phyloP scores from a whole-genome alignment of 2,888 invertebrate species.

The Rhamnusium bicolor region DNA sequence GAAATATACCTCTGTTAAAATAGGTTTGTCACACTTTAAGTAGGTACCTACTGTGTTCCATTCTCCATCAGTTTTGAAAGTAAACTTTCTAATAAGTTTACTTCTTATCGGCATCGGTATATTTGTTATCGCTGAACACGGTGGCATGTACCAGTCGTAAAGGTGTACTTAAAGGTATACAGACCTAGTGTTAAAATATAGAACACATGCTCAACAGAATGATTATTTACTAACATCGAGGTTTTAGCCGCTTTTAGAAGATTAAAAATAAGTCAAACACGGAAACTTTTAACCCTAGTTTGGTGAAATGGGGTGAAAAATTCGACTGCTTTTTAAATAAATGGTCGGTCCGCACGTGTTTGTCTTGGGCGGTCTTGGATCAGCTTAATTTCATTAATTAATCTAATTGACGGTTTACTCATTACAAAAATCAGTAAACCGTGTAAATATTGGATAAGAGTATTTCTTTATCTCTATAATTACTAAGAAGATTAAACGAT shows the following conservation, averaged over 20 bases:
- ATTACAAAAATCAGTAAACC: no score
- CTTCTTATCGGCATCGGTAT: neutral
- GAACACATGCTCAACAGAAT: conserved; percentile 19
- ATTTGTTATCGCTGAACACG: neutral
- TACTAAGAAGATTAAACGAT: no score
- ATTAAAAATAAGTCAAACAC: conserved; percentile 45
- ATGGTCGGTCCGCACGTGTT: neutral
- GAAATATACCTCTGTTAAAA: no score
- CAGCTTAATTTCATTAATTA: no score
- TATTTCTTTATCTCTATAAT: no score
- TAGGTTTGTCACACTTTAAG: no score
- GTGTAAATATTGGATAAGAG: no score
- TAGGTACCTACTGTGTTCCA: neutral
- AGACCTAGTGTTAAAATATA: conserved; percentile 30
- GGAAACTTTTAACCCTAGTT: conserved; percentile 1
- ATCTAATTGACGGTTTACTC: no score
- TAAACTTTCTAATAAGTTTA: neutral
- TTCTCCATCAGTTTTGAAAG: neutral
- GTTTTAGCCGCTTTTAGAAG: conserved; percentile 24
- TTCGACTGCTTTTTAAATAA: neutral
- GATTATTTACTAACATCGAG: conserved; percentile 46
- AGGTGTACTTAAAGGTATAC: conserved; percentile 19
- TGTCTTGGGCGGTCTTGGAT: no score
- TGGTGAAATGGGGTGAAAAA: conserved; percentile 4
- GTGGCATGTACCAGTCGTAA: neutral